Evolutionary conservation across 2,797 vertebrate genomes (phyloP), one percentile per base, ranked within the genome.

Genomic region (Sorex maritimensis): DNA sequence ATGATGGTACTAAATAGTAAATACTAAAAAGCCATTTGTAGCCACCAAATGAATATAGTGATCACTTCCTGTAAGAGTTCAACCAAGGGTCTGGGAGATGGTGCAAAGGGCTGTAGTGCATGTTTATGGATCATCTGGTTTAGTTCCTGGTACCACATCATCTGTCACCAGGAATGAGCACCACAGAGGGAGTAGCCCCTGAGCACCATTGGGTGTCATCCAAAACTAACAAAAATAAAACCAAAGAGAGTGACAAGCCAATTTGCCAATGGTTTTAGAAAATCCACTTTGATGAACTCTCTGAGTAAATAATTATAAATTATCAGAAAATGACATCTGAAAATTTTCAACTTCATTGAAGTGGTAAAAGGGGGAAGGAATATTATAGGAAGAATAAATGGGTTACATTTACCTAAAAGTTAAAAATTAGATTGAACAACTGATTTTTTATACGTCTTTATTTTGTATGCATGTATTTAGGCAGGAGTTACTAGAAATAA

Each of bases 381-480:
- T 78, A 72, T 71, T 82, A 61, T 34, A 78, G 83, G 46, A 90
- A 84, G 63, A 15, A 67, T 71, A 63, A 49, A 82, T 78, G 87
- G 63, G 26, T 80, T 82, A 49, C 11, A 94, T 88, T 88, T 46
- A 77, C 21, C 69, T 93, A 63, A 91, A 80, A 52, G 73, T 92
- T 91, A 67, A 96, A 91, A 55, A 44, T 17, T 34, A 81, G 44
- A 67, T 65, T 30, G 81, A 46, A 23, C 23, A 55, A 14, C 63
- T 23, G 61, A 63, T 74, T 75, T 86, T 80, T 68, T 74, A 34
- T 26, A 63, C 30, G 49, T 7, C 83, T 95, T 58, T 85, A 94
- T 85, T 94, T 87, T 89, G 44, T 81, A 67, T 65, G n/a, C 8
- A n/a, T 90, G 12, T 88, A 41, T 87, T 92, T 93, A 65, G 30